Base-by-base conservation (phyloP, 2,888 invertebrate species). In the Onthophagus sagittarius region DNA sequence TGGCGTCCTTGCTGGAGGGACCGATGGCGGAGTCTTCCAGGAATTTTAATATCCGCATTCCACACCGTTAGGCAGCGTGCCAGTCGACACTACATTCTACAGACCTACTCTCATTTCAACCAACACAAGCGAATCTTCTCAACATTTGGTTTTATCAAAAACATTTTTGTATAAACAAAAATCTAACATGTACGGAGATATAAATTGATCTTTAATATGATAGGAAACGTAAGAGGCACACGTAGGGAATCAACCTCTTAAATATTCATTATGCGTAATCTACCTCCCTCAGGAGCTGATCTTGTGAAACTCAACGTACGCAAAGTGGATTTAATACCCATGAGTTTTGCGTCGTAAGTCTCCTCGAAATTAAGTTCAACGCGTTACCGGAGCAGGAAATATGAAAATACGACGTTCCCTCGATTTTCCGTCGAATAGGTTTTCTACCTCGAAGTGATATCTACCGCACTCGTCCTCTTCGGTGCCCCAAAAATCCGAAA, bases 11-110 rank as follows among this genome's bases (percentile, higher is more conserved):
- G 77, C 77, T 77, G 77, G 73, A 78, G 76, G 75, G 77, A 76
- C 76, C 78, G 76, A 77, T 77, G 76, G 76, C 76, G 79, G 79
- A 77, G 80, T 79, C 79, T 80, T 80, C 74, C 74, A 81, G 81
- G 82, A 81, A 82, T 81, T 82, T 81, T 82, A 82, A 81, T 81
- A 81, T 81, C 81, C 80, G 79, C 80, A 81, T 81, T 81, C 81
- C 81, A 77, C 32, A 13, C 67, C 32, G 23, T 23, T n/a, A 67
- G 67, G 67, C 67, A 23, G 15, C 67, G 32, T 67, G 67, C 32
- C 67, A 23, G 67, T 67, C 67, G 23, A 67, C 67, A 31, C 67
- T 67, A n/a, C 67, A 67, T 67, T 67, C 39, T 11, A 9, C 9
- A 9, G 39, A 53, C 39, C 39, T 53, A 7, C 39, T 53, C 39